Evolutionary conservation across 2,113 vertebrate species (phyloP).

Genomic region (Crocuta crocuta): DNA sequence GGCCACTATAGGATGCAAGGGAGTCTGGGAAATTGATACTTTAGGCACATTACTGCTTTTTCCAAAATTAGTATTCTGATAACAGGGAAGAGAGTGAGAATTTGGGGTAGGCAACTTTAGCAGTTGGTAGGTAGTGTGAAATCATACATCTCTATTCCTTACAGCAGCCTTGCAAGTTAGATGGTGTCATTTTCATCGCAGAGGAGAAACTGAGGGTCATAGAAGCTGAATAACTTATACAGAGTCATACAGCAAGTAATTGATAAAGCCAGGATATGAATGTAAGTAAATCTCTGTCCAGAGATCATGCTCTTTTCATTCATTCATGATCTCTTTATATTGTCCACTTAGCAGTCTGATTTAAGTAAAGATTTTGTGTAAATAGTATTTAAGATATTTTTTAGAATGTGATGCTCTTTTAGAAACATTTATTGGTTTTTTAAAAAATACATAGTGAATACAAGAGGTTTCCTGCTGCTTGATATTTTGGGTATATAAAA

Average conservation of each 20-base stretch:
- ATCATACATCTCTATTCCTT: constrained; percentile 15
- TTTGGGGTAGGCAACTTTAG: neutral
- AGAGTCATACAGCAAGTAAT: neutral
- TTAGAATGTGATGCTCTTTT: constrained; percentile 38
- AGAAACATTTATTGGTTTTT: constrained; percentile 4
- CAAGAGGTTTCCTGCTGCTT: neutral
- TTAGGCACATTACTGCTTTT: neutral
- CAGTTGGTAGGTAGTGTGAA: neutral
- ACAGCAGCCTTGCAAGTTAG: neutral
- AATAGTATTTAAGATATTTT: constrained; percentile 47
- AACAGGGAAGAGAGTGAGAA: constrained; percentile 24
- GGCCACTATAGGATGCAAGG: neutral
- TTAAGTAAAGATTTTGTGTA: constrained; percentile 60
- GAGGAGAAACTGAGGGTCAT: neutral
- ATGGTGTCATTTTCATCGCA: neutral
- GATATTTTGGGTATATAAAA: constrained; percentile 36
- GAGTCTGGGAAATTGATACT: constrained; percentile 33
- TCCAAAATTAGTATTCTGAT: constrained; percentile 23
- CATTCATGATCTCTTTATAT: constrained; percentile 7
- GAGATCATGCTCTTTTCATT: neutral
- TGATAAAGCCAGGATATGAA: neutral
- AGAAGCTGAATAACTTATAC: neutral
- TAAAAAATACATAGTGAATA: constrained; percentile 1
- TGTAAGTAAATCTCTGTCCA: neutral
- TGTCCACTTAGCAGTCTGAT: neutral